Percentiles rank a stretch among this genome's conserved stretches.
Evolutionary conservation across 2,888 invertebrate species (phyloP).

Genomic region (Heliconius sara): DNA sequence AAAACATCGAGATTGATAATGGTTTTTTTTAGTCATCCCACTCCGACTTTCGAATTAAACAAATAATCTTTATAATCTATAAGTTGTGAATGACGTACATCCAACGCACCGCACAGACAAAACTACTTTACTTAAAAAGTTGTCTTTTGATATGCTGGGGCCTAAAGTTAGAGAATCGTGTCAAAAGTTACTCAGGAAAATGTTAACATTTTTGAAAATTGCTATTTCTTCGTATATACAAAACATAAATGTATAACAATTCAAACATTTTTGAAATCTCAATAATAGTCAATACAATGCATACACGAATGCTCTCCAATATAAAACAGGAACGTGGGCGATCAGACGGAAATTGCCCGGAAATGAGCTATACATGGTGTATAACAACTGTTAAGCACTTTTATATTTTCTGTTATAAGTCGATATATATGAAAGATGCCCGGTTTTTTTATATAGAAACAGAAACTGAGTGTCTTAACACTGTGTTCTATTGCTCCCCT

Average conservation of each 20-base stretch:
- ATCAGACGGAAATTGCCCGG: constrained; percentile 32
- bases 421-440: background rate
- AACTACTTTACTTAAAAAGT: too few species aligned
- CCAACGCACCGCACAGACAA: too few species aligned
- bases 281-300: background rate
- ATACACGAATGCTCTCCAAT: constrained; percentile 3
- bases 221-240: background rate
- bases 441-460: background rate
- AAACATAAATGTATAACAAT: background rate
- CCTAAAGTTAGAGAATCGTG: too few species aligned
- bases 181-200: too few species aligned
- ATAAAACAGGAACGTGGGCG: constrained; percentile 30
- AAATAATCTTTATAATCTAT: background rate
- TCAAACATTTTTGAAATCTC: background rate
- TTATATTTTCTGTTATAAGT: background rate
- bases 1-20: background rate
- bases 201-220: too few species aligned
- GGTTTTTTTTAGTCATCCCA: background rate
- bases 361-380: constrained; percentile 25
- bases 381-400: constrained; percentile 9
- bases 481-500: too few species aligned
- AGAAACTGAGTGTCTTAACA: background rate
- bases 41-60: too few species aligned
- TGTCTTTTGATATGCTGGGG: too few species aligned
- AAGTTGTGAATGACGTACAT: too few species aligned